Conservation (phyloP, 1,140 invertebrate species). For the Homarus americanus region DNA sequence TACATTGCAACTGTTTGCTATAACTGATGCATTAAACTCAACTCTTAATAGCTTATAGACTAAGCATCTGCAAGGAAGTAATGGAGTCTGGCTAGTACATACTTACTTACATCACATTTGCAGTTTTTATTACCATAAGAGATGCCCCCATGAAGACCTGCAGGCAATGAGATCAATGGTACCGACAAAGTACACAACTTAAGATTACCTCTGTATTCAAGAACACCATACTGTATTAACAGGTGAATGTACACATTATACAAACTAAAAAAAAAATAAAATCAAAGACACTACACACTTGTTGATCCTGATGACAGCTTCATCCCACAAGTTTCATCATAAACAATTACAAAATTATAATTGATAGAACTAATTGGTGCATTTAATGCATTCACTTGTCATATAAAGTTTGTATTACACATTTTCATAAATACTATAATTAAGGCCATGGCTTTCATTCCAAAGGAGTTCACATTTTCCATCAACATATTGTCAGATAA, state of each 20-base stretch:
- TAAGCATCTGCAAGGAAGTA: neutral
- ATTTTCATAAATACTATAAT: conserved; percentile 60
- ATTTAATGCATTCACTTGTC: conserved; percentile 37
- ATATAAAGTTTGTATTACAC: conserved; percentile 43
- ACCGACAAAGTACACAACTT: conserved; percentile 55
- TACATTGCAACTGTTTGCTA: neutral
- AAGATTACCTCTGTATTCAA: conserved; percentile 30
- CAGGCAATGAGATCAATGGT: conserved; percentile 66
- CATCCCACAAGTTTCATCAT: neutral
- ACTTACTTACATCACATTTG: conserved; percentile 4
- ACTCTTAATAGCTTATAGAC: neutral
- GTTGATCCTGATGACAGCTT: neutral
- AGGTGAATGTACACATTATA: neutral
- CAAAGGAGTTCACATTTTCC: conserved; percentile 12
- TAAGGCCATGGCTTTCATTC: conserved; percentile 64
- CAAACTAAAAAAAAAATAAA: conserved; percentile 5
- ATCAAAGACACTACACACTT: neutral
- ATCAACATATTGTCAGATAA: conserved; percentile 1
- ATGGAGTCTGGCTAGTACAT: neutral
- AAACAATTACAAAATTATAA: conserved; percentile 3
- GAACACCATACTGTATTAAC: conserved; percentile 16
- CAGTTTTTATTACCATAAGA: conserved; percentile 13
- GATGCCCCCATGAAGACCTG: conserved; percentile 52
- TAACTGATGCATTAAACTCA: neutral
- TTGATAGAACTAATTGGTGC: conserved; percentile 25